A percentile compares a stretch with the other conserved stretches of the same genome.
Conservation (phyloP, 2,797 vertebrate species). For the Sebastes reedi region DNA sequence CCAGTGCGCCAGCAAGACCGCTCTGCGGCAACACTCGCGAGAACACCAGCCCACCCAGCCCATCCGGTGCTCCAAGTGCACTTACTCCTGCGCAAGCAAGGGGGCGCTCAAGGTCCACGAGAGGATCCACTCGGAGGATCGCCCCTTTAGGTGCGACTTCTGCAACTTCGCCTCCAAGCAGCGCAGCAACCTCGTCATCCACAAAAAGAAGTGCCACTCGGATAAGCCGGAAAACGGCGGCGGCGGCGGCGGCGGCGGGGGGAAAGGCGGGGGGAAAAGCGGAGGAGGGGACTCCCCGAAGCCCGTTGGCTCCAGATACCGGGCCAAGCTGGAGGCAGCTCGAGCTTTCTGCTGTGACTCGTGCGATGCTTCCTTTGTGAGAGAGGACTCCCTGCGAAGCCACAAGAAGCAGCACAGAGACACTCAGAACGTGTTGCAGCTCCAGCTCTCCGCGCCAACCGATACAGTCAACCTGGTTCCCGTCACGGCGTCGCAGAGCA, state of each 20-base stretch:
- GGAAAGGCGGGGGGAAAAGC: constrained; percentile 37
- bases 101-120: constrained; percentile 93
- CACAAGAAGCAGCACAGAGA: constrained; percentile 93
- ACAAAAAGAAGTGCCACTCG: constrained; percentile 89
- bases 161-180: constrained; percentile 96
- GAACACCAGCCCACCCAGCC: constrained; percentile 91
- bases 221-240: constrained; percentile 84
- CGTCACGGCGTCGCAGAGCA: not conserved
- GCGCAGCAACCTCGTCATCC: constrained; percentile 94
- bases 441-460: constrained; percentile 67
- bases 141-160: constrained; percentile 90
- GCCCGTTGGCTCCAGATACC: constrained; percentile 84
- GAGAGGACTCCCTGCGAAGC: constrained; percentile 95
- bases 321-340: constrained; percentile 90
- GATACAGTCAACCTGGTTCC: not conserved
- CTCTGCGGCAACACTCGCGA: constrained; percentile 90
- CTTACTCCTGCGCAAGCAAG: constrained; percentile 93
- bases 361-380: constrained; percentile 92
- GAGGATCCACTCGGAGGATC: constrained; percentile 92
- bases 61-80: constrained; percentile 90
- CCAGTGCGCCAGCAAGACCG: constrained; percentile 90
- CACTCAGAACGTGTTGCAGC: constrained; percentile 70
- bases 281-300: constrained; percentile 70
- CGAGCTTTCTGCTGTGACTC: constrained; percentile 90
- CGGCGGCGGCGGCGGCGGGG: not conserved